Evolutionary conservation across 2,113 vertebrate species (phyloP), one percentile per base, ranked within the genome.

Genomic region (Australoheros scitulus): DNA sequence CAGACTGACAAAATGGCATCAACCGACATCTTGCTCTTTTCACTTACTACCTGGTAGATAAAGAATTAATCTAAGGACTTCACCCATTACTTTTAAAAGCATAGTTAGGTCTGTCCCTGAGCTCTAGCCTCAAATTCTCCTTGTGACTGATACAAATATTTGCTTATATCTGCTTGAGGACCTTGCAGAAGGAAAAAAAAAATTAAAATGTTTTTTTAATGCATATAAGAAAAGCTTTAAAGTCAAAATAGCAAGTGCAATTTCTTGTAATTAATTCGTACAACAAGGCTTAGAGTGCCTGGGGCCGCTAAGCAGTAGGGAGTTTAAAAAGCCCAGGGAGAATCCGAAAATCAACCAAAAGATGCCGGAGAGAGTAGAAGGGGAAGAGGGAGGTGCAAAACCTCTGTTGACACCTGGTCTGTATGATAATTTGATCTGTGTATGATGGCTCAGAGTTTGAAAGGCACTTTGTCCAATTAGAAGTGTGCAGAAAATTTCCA

Each of bases 381-480:
- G 65, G 36, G 55, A 56, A 63, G 60, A 65, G 34, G 76, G 59
- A 68, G 78, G 77, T 83, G 87, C 83, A 59, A 86, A 90, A 82
- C 89, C 68, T 80, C 85, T 89, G 87, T 90, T 93, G 90, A 94
- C 91, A 90, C 87, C 94, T 92, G 92, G 76, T 74, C 88, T 91
- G 93, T 84, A 93, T 88, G 86, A 95, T 95, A 81, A 94, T 96
- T 92, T 91, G 95, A 95, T 95, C 89, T 86, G 90, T 96, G 94
- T 89, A 94, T 96, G 97, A 97, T 85, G 92, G 95, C 87, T 91
- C 87, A 0, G 89, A 96, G 93, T 96, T 95, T 96, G 96, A 97
- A 96, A 97, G 96, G 96, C 95, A 97, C 97, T 97, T 96, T 96
- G 97, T 97, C 96, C 97, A 98, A 97, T 98, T 97, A 97, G 96